Evolutionary conservation across 2,888 invertebrate genomes (phyloP), one percentile per base, ranked within the genome.

Genomic region (Rhagium mordax): DNA sequence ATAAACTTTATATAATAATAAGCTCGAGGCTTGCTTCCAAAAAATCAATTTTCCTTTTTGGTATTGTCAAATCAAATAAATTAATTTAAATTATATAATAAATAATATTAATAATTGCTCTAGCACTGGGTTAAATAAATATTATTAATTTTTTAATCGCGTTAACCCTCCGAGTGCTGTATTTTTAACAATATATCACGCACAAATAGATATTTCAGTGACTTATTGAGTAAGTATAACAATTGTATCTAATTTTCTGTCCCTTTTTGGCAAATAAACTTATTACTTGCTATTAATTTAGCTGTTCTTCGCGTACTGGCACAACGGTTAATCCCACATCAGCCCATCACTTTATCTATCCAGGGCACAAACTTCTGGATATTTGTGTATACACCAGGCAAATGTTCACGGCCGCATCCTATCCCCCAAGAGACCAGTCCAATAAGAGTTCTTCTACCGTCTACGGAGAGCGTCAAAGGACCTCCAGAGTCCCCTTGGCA

Each of bases 401-500:
- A 87, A 82, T 96, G 96, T 83, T 96, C 96, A 0, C 96, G 89
- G 0, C 96, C 97, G 82, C 97, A 97, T 70, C 96, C 96, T 79
- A 96, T 96, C 73, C 96, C 96, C 96, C 96, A 97, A 0, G 96
- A 96, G 0, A 95, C 97, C 0, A 97, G 90, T 0, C 97, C 97
- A 47, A 97, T 94, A 18, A 97, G 90, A 41, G 96, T 96, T 87
- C 94, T 94, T 59, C 96, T 91, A 3, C 96, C 96, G 74, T 96
- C 96, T 69, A 96, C 89, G 24, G 94, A 92, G 86, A 95, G 91
- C 0, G 96, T 96, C n/a, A 97, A 88, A 0, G 97, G 97, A 7
- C 97, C 97, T 21, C 97, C 97, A 0, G 96, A 96, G 84, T 94
- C 94, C 0, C 93, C 94, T 83, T 94, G 94, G 80, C 94, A 94